Base-by-base conservation (phyloP, 2,113 vertebrate genomes). In the Nipponia nippon region DNA sequence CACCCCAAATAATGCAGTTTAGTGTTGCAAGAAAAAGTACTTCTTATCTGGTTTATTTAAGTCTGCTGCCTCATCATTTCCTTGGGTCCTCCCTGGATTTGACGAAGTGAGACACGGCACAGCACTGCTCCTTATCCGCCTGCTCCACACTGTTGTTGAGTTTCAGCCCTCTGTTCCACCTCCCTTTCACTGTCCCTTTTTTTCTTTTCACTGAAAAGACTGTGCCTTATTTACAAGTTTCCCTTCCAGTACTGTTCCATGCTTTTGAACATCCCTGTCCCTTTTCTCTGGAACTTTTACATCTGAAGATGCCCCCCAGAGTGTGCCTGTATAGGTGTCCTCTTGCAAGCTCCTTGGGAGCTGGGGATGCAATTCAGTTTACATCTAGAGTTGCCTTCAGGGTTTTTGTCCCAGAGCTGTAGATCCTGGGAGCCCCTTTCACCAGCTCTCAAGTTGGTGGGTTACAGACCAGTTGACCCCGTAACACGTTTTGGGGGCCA, bases 401-500 rank as follows among this genome's bases (percentile, higher is more conserved):
- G 11, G 30, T 2, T 70, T 82, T 69, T 81, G 16, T 44, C 49
- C 25, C 50, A 52, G 11, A 40, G 16, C 3, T 75, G n/a, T 66
- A 75, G 50, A 44, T 25, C 9, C 27, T 47, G 49, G 34, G 18
- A 92, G 1, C 11, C 8, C 3, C 7, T 83, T 67, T 72, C 47
- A 20, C 26, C 20, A 26, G 26, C n/a, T 27, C 3, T 2, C 26
- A 47, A 36, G 16, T 4, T 42, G 6, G 5, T 32, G 11, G 15
- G 6, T 52, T 83, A 10, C 32, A 90, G 22, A 59, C 4, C 3
- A 4, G 17, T 29, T 2, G 2, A n/a, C 9, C 16, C 32, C 25
- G 4, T 6, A 29, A 55, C 1, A 1, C 3, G 0, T 89, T 89
- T 79, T 50, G 20, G 18, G 59, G 34, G 4, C 36, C 16, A 5